Evolutionary conservation across 2,888 invertebrate genomes (phyloP), one percentile per base, ranked within the genome.

Genomic region (Pimpla rufipes): DNA sequence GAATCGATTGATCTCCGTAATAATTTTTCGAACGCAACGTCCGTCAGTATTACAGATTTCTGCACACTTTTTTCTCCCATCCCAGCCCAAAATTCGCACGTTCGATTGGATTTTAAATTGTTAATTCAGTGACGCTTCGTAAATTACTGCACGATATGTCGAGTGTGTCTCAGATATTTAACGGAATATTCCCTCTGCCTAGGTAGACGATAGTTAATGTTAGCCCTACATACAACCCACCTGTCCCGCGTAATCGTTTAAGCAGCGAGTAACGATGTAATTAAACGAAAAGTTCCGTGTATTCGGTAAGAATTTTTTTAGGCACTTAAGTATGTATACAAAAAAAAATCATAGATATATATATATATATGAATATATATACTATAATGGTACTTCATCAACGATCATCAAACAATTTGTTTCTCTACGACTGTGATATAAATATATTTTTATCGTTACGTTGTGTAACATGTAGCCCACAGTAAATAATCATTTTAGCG

Each of bases 371-470:
- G n/a, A n/a, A n/a, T n/a, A 67, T 68, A 62, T 64, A 64, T 23
- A 79, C 66, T n/a, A 57, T 77, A 74, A 57, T 71, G 71, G 68
- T 74, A 79, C 79, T 83, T 75, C 11, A 76, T 83, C 62, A 80
- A 87, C 84, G 84, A 87, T 83, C 64, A 86, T 89, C 87, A 85
- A 89, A 83, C 88, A 81, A 87, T 87, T 89, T 88, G 83, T 89
- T 90, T 90, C 88, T 90, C 90, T 89, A 88, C 89, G 90, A 90
- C 90, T 90, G 90, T 90, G 90, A 90, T 90, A 90, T 90, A 90
- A 90, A 90, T 89, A 90, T 90, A 90, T 90, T 90, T 90, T 88
- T 89, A 89, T 88, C 89, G 86, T 90, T 90, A 88, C 86, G 86
- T 89, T 89, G 74, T 81, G 85, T 81, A 85, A 84, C 76, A 87